A percentile compares a stretch with the other conserved stretches of the same genome.
phyloP scores from a whole-genome alignment of 2,888 invertebrate species.

The Erpobdella octoculata region DNA sequence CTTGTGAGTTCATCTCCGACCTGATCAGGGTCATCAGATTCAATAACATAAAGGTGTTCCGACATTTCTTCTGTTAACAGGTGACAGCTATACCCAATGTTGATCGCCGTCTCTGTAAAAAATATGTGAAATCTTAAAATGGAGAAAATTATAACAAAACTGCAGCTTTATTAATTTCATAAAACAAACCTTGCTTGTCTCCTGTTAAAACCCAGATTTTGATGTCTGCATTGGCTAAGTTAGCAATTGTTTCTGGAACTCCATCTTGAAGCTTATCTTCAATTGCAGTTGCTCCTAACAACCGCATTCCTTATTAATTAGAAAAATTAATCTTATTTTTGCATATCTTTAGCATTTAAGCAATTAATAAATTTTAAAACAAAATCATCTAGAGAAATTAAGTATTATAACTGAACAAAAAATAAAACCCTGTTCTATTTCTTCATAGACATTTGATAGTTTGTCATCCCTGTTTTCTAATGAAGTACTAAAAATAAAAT shows the following conservation, averaged over 20 bases:
- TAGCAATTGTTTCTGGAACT: constrained; percentile 85
- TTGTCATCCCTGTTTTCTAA: constrained; percentile 80
- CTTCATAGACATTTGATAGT: constrained; percentile 86
- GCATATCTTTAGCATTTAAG: no score
- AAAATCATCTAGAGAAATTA: no score
- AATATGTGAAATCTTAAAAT: not conserved
- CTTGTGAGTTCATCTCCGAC: constrained; percentile 50
- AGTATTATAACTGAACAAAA: no score
- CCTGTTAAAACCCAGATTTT: constrained; percentile 99
- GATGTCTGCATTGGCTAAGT: constrained; percentile 85
- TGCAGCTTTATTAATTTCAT: not conserved
- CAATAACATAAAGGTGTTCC: constrained; percentile 35
- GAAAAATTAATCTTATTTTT: no score
- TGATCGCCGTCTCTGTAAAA: constrained; percentile 85
- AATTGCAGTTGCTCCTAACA: constrained; percentile 91
- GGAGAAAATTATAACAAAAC: not conserved
- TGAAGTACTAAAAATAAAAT: constrained; percentile 40
- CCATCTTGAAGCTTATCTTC: constrained; percentile 99
- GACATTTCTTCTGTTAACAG: constrained; percentile 62
- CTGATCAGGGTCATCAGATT: constrained; percentile 32
- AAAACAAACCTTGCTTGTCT: constrained; percentile 80
- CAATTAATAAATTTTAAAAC: no score
- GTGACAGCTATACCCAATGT: constrained; percentile 96
- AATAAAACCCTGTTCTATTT: constrained; percentile 80
- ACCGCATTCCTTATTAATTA: constrained; percentile 62